These are phyloP conservation scores for Orgyia antiqua DNA, from an alignment of 2,888 invertebrate genomes.

Conservation along the genomic window DNA sequence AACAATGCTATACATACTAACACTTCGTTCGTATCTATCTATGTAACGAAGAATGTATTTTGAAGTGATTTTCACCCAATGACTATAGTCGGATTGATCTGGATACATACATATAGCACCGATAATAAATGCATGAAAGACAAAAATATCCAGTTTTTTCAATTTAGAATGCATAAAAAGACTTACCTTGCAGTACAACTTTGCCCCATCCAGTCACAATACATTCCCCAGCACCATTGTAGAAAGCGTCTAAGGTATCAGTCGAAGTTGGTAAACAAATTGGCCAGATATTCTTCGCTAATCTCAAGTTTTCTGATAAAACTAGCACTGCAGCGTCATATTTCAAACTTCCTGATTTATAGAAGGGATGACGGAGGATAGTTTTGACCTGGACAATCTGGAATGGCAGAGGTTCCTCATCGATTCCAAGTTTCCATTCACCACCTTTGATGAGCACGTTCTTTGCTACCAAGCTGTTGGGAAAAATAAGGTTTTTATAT, in stretches of 20 bases:
- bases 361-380: conserved; percentile 84
- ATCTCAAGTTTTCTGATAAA: conserved; percentile 79
- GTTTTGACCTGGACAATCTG: conserved; percentile 85
- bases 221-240: conserved; percentile 80
- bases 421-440: conserved; percentile 90
- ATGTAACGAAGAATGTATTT: no score
- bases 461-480: conserved; percentile 76
- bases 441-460: conserved; percentile 88
- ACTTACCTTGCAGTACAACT: conserved; percentile 85
- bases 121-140: no score
- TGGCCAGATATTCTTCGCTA: conserved; percentile 84
- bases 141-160: no score
- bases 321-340: conserved; percentile 86
- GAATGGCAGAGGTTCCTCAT: conserved; percentile 88
- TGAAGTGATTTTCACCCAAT: no score
- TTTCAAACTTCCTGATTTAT: conserved; percentile 76
- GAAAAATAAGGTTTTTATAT: conserved; percentile 2
- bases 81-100: no score
- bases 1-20: no score
- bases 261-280: conserved; percentile 80
- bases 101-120: no score
- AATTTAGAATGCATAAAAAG: no score
- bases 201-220: conserved; percentile 92
- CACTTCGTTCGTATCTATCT: no score
- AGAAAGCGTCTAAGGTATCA: conserved; percentile 75